These are phyloP conservation scores for Pocillopora damicornis DNA, from an alignment of 64 coral and sea anemone genomes.

Conservation along the genomic window DNA sequence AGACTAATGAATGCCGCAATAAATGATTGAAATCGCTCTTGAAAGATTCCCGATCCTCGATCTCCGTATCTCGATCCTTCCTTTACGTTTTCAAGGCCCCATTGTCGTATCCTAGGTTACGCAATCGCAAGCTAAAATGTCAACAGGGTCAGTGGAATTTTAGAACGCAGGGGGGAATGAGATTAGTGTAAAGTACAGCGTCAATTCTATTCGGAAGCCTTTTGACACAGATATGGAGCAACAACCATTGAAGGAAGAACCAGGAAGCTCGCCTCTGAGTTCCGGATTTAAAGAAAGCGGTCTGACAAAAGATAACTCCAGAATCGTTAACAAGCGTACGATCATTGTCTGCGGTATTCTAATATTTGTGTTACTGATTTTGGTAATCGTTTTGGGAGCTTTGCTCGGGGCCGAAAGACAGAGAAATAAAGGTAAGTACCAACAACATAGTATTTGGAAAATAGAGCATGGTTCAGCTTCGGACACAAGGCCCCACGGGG, in stretches of 20 bases:
- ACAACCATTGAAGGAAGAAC: background rate
- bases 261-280: background rate
- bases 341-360: background rate
- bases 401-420: constrained; percentile 27
- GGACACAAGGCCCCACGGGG: too few species aligned
- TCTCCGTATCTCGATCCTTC: too few species aligned
- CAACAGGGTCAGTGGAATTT: too few species aligned
- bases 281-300: background rate
- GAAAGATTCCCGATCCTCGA: too few species aligned
- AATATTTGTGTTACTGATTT: constrained; percentile 31
- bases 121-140: too few species aligned
- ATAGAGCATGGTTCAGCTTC: too few species aligned
- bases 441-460: background rate
- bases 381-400: constrained; percentile 49
- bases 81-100: too few species aligned
- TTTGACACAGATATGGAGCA: background rate
- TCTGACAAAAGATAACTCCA: background rate
- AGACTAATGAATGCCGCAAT: too few species aligned
- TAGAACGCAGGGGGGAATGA: background rate
- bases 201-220: background rate
- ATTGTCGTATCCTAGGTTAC: too few species aligned
- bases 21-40: too few species aligned
- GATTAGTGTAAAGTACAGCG: background rate
- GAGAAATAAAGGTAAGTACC: constrained; percentile 14
- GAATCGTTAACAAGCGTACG: constrained; percentile 29